Evolutionary conservation across 1,140 invertebrate genomes (phyloP).

Genomic region (Zaprionus africanus): DNA sequence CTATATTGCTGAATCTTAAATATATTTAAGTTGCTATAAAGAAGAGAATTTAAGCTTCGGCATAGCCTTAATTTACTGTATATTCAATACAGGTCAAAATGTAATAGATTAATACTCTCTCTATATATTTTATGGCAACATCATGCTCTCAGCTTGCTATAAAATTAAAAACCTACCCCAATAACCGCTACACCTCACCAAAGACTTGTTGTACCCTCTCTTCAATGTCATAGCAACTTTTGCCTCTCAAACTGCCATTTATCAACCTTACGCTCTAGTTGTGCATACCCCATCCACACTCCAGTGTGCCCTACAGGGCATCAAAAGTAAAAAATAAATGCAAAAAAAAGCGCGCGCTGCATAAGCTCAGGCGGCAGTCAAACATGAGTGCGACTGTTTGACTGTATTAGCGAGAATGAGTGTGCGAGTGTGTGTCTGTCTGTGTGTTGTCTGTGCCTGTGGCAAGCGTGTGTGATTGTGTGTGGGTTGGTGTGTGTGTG

Average conservation of each 20-base stretch:
- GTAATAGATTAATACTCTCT: no score
- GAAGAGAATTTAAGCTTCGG: not conserved
- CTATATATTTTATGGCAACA: not conserved
- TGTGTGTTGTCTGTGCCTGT: not conserved
- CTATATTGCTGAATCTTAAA: no score
- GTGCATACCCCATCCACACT: not conserved
- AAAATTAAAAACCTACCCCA: no score
- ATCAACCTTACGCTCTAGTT: not conserved
- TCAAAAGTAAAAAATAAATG: conserved; percentile 18
- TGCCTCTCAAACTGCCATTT: not conserved
- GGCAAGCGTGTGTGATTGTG: conserved; percentile 7
- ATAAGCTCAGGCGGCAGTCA: conserved; percentile 46
- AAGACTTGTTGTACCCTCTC: no score
- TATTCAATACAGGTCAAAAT: not conserved
- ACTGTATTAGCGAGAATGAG: conserved; percentile 40
- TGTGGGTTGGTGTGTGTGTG: not conserved
- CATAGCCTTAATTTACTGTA: not conserved
- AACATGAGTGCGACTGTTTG: conserved; percentile 27
- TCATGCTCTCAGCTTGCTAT: no score
- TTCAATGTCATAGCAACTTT: not conserved
- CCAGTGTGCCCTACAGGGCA: not conserved
- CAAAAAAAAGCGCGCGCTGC: conserved; percentile 50
- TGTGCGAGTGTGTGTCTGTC: not conserved
- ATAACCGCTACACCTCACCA: no score
- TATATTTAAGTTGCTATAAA: not conserved